phyloP scores from a whole-genome alignment of 1,140 invertebrate species.

The Phenacoccus solenopsis region DNA sequence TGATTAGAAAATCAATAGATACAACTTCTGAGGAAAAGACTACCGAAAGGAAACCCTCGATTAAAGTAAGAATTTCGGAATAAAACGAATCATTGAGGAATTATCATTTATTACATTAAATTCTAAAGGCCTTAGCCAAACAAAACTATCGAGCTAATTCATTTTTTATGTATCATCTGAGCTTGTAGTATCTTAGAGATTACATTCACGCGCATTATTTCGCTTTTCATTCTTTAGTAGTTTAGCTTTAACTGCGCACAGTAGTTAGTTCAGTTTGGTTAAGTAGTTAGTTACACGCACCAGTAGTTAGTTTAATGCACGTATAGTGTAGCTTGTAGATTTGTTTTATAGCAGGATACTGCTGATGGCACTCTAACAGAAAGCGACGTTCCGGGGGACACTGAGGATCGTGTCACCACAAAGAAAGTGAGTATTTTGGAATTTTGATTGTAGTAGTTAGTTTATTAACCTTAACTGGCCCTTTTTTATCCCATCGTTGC shows the following conservation, averaged over 20 bases:
- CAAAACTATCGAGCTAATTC: neutral
- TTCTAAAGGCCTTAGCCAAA: neutral
- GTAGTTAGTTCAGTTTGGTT: neutral
- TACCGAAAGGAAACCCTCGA: neutral
- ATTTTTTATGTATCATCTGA: neutral
- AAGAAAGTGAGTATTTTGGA: neutral
- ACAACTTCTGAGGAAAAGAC: neutral
- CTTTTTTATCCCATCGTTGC: neutral
- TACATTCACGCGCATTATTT: too few species aligned
- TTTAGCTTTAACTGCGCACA: too few species aligned
- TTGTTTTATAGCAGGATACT: neutral
- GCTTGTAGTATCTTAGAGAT: neutral
- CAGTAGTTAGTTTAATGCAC: neutral
- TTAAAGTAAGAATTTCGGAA: neutral
- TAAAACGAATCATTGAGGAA: neutral
- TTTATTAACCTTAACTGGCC: neutral
- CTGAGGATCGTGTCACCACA: neutral
- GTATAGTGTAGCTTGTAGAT: neutral
- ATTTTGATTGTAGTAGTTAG: slow-evolving; percentile 8
- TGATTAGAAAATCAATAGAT: neutral
- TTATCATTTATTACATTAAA: neutral
- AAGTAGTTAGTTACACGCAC: neutral
- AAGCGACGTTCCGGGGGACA: neutral
- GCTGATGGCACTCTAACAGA: neutral
- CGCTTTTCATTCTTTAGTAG: too few species aligned